Percentiles rank a stretch among this genome's conserved stretches.
Conservation (phyloP, 2,797 vertebrate genomes). For the Philypnodon macrostomus region DNA sequence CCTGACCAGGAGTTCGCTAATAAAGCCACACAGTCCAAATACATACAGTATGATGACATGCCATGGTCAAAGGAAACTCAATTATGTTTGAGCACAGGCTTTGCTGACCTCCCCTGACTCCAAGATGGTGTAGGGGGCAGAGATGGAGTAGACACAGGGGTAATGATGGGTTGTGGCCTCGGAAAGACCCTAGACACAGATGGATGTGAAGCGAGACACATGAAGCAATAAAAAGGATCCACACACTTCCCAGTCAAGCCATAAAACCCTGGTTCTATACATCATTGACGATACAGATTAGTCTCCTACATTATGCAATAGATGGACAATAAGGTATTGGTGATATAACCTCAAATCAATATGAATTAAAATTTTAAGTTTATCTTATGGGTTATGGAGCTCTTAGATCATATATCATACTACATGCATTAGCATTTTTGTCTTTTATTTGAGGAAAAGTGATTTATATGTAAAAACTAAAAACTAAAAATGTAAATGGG, state of each 20-base stretch:
- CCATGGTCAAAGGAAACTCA: constrained; percentile 41
- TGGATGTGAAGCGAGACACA: constrained; percentile 3
- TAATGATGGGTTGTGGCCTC: not conserved
- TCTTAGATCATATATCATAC: not conserved
- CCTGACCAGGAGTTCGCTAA: constrained; percentile 32
- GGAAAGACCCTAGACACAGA: constrained; percentile 3
- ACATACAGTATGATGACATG: constrained; percentile 32
- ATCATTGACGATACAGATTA: not conserved
- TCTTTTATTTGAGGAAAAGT: no score
- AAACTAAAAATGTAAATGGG: no score
- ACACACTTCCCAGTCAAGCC: not conserved
- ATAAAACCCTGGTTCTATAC: not conserved
- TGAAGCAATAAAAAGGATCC: not conserved
- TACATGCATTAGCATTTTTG: no score
- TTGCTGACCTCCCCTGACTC: constrained; percentile 31
- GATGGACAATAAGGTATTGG: not conserved
- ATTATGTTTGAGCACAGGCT: constrained; percentile 29
- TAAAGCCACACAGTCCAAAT: constrained; percentile 19
- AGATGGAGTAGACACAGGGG: not conserved
- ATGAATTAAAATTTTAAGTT: not conserved
- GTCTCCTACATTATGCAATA: not conserved
- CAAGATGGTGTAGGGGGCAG: constrained; percentile 21
- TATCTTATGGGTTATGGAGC: not conserved
- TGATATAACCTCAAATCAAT: not conserved
- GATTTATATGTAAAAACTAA: no score